Conservation (phyloP, 2,113 vertebrate species). For the Scolopax mira region DNA sequence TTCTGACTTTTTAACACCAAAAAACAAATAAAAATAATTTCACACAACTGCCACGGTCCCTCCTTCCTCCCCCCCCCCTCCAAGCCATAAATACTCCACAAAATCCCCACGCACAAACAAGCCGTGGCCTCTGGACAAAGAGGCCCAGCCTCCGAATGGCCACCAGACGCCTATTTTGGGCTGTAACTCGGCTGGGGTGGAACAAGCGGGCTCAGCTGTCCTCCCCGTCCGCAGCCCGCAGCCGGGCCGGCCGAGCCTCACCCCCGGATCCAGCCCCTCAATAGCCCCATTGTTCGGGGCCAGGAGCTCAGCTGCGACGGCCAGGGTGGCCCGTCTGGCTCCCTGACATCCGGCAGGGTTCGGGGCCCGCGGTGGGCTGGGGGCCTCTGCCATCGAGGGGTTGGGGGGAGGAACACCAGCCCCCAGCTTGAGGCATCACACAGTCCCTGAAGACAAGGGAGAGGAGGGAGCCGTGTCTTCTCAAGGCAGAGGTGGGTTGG, state of each 20-base stretch:
- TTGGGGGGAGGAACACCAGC: neutral
- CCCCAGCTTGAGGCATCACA: rapidly evolving
- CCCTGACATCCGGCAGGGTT: conserved; percentile 11
- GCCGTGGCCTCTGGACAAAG: neutral
- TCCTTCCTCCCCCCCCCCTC: neutral
- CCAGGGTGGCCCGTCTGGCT: conserved; percentile 19
- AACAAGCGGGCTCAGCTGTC: conserved; percentile 68
- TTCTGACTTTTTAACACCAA: neutral
- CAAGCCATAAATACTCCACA: conserved; percentile 38
- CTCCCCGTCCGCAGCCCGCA: conserved; percentile 41
- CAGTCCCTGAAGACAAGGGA: neutral
- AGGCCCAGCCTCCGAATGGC: neutral
- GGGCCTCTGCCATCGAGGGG: neutral
- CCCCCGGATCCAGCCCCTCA: conserved; percentile 55
- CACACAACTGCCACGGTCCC: neutral
- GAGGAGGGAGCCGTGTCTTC: neutral
- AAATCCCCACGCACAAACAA: conserved; percentile 24
- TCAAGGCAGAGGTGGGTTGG: rapidly evolving
- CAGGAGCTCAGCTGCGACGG: neutral
- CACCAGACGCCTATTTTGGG: conserved; percentile 68
- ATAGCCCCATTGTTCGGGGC: conserved; percentile 69
- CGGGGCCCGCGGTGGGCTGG: neutral
- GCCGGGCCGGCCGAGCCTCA: neutral
- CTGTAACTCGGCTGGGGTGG: neutral
- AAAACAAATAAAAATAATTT: neutral